Evolutionary conservation across 2,113 vertebrate species (phyloP).

Genomic region (Phrynosoma blainvillii): DNA sequence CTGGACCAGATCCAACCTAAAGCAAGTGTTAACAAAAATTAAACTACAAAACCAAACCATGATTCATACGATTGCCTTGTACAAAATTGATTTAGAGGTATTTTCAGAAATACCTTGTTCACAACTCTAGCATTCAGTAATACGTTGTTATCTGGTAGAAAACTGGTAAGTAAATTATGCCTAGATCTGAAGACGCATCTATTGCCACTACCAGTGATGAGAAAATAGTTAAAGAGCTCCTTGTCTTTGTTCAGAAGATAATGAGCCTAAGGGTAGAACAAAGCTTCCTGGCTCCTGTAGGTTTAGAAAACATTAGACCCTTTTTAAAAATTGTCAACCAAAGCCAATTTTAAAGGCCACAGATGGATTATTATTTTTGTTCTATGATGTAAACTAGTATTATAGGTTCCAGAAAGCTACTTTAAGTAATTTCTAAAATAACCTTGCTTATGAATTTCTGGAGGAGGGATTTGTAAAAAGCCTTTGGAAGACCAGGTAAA

Average conservation of each 20-base stretch:
- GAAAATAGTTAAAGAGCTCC: background rate
- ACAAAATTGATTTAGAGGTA: background rate
- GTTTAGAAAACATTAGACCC: background rate
- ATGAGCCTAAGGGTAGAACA: too few species aligned
- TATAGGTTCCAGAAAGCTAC: too few species aligned
- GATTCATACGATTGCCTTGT: background rate
- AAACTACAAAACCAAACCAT: background rate
- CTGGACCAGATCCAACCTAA: slow-evolving; percentile 97
- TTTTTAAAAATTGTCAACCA: too few species aligned
- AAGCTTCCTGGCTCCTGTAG: background rate
- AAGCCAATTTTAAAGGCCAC: too few species aligned
- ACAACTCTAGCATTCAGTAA: background rate
- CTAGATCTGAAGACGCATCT: background rate
- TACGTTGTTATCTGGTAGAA: background rate
- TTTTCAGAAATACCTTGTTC: background rate
- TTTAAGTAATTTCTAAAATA: too few species aligned
- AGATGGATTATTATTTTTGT: too few species aligned
- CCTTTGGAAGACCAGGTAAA: too few species aligned
- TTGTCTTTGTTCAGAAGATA: background rate
- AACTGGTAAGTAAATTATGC: background rate
- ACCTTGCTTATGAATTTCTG: too few species aligned
- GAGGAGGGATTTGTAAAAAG: too few species aligned
- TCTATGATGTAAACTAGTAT: too few species aligned
- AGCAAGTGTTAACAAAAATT: slow-evolving; percentile 5
- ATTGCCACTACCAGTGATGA: background rate